Conservation (phyloP, 53 echinoderm and acorn worm species). For the Paracentrotus lividus region DNA sequence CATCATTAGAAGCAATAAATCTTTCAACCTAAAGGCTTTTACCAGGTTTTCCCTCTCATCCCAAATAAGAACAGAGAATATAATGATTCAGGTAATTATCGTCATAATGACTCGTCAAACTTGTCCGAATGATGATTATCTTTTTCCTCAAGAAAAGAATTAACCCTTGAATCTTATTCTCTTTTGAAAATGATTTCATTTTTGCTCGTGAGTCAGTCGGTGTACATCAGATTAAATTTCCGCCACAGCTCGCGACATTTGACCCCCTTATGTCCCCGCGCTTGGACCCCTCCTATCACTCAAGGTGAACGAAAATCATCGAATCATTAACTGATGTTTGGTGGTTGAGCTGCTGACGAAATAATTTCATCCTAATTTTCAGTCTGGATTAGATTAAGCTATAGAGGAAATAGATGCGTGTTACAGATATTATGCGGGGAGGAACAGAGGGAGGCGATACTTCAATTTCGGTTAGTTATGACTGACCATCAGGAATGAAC, state of each 20-base stretch:
- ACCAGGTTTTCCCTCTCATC: not conserved
- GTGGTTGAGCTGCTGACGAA: slow-evolving; percentile 23
- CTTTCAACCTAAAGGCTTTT: not conserved
- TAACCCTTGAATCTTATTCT: not conserved
- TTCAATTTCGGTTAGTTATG: slow-evolving; percentile 23
- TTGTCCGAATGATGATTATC: slow-evolving; percentile 33
- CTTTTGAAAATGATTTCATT: not conserved
- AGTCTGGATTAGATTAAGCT: slow-evolving; percentile 53
- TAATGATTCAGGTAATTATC: slow-evolving; percentile 28
- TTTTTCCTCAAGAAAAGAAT: not conserved
- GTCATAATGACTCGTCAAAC: slow-evolving; percentile 6
- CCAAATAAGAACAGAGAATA: not conserved
- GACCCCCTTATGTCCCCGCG: slow-evolving; percentile 28
- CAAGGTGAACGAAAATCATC: slow-evolving; percentile 57
- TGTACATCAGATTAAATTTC: slow-evolving; percentile 50
- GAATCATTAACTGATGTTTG: slow-evolving; percentile 35
- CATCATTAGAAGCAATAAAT: not conserved
- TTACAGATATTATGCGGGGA: slow-evolving; percentile 25
- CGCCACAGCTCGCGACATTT: slow-evolving; percentile 36
- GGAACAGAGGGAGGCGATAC: slow-evolving; percentile 53
- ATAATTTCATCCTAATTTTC: slow-evolving; percentile 49
- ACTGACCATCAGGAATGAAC: slow-evolving; percentile 41
- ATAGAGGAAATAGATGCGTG: slow-evolving; percentile 51
- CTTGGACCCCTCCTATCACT: slow-evolving; percentile 36
- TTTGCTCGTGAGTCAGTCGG: not conserved